phyloP scores from a whole-genome alignment of 2,113 vertebrate species.

The Sarotherodon lohbergeri region DNA sequence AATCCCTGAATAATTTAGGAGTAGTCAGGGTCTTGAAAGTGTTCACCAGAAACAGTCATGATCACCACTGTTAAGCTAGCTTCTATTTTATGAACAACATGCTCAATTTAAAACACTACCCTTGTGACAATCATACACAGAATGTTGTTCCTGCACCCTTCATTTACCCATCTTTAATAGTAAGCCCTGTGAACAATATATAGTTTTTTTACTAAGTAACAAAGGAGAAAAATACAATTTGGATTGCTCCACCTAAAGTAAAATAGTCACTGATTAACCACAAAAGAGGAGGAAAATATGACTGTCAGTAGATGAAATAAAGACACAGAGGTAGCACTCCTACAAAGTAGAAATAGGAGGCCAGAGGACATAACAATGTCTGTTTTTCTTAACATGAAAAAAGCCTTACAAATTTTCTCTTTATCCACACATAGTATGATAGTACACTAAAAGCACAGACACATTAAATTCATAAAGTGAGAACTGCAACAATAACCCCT shows the following conservation, averaged over 20 bases:
- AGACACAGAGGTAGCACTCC: neutral
- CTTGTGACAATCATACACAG: neutral
- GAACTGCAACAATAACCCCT: slow-evolving; percentile 30
- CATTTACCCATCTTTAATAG: neutral
- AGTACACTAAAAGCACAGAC: neutral
- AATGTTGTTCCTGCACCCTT: neutral
- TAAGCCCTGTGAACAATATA: neutral
- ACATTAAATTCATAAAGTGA: neutral
- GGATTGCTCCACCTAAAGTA: neutral
- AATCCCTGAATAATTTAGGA: neutral
- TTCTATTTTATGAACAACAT: neutral
- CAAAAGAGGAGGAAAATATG: neutral
- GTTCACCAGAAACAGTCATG: neutral
- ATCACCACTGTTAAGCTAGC: neutral
- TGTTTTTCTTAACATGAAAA: neutral
- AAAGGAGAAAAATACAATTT: neutral
- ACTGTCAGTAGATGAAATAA: neutral
- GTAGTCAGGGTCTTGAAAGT: neutral
- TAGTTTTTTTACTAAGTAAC: neutral
- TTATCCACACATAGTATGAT: neutral
- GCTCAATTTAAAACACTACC: neutral
- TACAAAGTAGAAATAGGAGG: neutral
- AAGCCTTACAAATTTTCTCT: neutral
- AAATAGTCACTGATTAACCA: neutral
- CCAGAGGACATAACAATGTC: neutral